Conservation (phyloP, 1,140 invertebrate genomes). For the Meteorus sp. region DNA sequence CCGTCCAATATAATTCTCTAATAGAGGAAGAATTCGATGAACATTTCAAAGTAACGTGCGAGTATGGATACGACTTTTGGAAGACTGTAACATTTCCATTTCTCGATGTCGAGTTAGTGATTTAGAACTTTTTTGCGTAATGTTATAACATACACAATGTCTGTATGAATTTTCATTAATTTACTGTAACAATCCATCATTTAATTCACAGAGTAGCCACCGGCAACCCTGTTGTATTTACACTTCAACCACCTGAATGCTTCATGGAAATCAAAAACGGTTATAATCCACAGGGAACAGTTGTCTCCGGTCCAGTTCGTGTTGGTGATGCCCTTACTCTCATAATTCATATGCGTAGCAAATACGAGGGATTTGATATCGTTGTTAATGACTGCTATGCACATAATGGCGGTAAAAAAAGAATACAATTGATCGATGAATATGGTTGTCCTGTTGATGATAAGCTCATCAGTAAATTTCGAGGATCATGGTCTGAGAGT, state of each 20-base stretch:
- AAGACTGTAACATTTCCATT: slow-evolving; percentile 95
- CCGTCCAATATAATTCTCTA: slow-evolving; percentile 89
- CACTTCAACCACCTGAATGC: slow-evolving; percentile 88
- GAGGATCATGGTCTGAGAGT: slow-evolving; percentile 87
- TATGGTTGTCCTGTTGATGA: slow-evolving; percentile 93
- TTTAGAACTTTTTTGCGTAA: neutral
- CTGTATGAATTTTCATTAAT: no score
- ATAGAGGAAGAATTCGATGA: slow-evolving; percentile 95
- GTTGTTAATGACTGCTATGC: slow-evolving; percentile 95
- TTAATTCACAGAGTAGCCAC: slow-evolving; percentile 77
- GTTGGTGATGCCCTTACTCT: slow-evolving; percentile 90
- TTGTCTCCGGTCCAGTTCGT: slow-evolving; percentile 84
- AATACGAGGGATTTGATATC: slow-evolving; percentile 93
- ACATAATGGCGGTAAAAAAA: slow-evolving; percentile 90
- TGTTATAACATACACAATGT: no score
- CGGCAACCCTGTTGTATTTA: slow-evolving; percentile 92
- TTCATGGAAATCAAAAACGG: slow-evolving; percentile 94
- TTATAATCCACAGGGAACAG: slow-evolving; percentile 79
- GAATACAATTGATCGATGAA: slow-evolving; percentile 89
- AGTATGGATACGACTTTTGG: slow-evolving; percentile 96
- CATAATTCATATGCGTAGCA: slow-evolving; percentile 92
- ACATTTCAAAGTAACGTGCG: slow-evolving; percentile 94
- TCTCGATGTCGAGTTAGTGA: slow-evolving; percentile 89
- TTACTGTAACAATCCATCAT: neutral
- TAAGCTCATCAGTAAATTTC: slow-evolving; percentile 88